Base-by-base conservation (phyloP, 2,797 vertebrate genomes). In the Malurus splendens region DNA sequence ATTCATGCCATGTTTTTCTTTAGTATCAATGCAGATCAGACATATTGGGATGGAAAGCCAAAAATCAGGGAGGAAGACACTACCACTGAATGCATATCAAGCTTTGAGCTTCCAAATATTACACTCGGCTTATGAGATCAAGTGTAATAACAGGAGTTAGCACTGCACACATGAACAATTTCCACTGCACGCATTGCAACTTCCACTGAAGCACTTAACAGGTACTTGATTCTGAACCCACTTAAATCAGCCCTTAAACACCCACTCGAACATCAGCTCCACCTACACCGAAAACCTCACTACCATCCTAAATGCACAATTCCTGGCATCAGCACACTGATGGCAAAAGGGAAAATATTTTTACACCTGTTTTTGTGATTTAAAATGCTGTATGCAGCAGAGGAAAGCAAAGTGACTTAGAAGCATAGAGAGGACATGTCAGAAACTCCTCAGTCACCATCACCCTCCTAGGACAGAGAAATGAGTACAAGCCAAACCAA, bases 331-430 rank as follows among this genome's bases (percentile, higher is more conserved):
- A 66, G 41, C 23, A 70, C 32, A 12, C 27, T 64, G 50, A 38
- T 3, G 1, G 24, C 16, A 10, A 60, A 50, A 42, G 9, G 36
- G 6, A 71, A 56, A 70, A 54, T 0, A 14, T 24, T 12, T 1
- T 10, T 9, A 36, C 4, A 19, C 0, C 0, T 13, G 0, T 7
- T 1, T 45, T 22, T 16, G 2, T 1, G 2, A 55, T 48, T 14
- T 19, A 52, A 75, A 86, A 52, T 0, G 0, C n/a, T 27, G 9
- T 4, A 32, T 1, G 38, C 16, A 36, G 8, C 51, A 61, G 18
- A 55, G 6, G 13, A 87, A 44, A 75, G n/a, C 14, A 9, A 78
- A 78, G 12, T 2, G 2, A 18, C 24, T 44, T 9, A 38, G 8
- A 71, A 72, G 44, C 36, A n/a, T 1, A 0, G 33, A 4, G 8